Conservation (phyloP, 2,113 vertebrate species). For the Tachysurus vachellii region DNA sequence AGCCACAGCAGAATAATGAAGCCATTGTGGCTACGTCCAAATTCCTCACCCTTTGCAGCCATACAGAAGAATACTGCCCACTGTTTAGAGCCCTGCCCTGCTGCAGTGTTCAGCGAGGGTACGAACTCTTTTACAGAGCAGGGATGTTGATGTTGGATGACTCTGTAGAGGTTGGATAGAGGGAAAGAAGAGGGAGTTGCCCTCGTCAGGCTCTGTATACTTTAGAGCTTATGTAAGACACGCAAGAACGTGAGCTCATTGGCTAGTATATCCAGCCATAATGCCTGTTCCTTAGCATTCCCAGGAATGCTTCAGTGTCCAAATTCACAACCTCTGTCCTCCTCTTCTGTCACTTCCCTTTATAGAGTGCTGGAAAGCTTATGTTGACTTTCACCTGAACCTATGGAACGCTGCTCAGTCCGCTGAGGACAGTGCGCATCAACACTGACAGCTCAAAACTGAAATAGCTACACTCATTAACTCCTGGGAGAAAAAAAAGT, state of each 20-base stretch:
- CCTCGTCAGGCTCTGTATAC: slow-evolving; percentile 46
- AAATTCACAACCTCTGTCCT: slow-evolving; percentile 11
- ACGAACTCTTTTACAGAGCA: slow-evolving; percentile 27
- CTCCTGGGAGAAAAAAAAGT: slow-evolving; percentile 43
- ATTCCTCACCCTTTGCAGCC: slow-evolving; percentile 47
- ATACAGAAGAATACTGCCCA: slow-evolving; percentile 51
- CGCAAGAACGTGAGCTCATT: slow-evolving; percentile 7
- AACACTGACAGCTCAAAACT: slow-evolving; percentile 55
- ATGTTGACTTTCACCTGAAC: slow-evolving; percentile 57
- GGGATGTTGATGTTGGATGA: slow-evolving; percentile 48
- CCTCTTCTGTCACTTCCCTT: slow-evolving; percentile 53
- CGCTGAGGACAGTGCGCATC: slow-evolving; percentile 54
- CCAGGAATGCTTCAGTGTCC: slow-evolving; percentile 52
- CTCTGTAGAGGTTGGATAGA: slow-evolving; percentile 39
- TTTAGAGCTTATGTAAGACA: slow-evolving; percentile 30
- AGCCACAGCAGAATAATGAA: slow-evolving; percentile 57
- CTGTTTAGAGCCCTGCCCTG: slow-evolving; percentile 48
- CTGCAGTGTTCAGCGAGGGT: slow-evolving; percentile 40
- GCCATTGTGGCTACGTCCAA: slow-evolving; percentile 55
- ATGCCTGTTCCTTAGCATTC: slow-evolving; percentile 40
- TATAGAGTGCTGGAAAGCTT: slow-evolving; percentile 37
- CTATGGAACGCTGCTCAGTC: slow-evolving; percentile 50
- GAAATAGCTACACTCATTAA: slow-evolving; percentile 60
- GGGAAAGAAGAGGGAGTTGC: slow-evolving; percentile 47
- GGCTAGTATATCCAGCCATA: not conserved